phyloP scores from a whole-genome alignment of 2,113 vertebrate genomes.

The Alethe diademata region DNA sequence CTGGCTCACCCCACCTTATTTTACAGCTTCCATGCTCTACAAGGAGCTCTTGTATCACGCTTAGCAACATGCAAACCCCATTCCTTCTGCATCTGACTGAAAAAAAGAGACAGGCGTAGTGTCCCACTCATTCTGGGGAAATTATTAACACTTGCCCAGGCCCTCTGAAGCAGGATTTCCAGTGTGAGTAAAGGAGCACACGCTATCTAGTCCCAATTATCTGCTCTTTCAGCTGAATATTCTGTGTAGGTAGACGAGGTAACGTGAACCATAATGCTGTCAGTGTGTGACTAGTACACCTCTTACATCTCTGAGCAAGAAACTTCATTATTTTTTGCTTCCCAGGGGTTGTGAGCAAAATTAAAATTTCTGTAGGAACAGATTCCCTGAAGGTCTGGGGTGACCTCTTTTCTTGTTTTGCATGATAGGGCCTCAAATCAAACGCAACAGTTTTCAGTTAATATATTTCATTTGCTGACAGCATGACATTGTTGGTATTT shows the following conservation, averaged over 20 bases:
- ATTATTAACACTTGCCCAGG: background rate
- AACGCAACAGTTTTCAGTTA: conserved; percentile 32
- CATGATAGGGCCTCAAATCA: background rate
- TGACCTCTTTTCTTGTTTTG: conserved; percentile 26
- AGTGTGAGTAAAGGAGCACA: background rate
- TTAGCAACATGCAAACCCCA: background rate
- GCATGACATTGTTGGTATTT: conserved; percentile 37
- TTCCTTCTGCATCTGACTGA: background rate
- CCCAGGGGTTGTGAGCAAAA: conserved; percentile 30
- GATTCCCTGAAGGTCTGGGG: conserved; percentile 6
- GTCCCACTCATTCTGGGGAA: background rate
- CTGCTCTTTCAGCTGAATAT: background rate
- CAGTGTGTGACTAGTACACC: background rate
- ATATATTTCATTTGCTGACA: conserved; percentile 22
- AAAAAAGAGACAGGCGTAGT: background rate
- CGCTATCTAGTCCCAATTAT: background rate
- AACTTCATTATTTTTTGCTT: conserved; percentile 31
- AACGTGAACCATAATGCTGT: background rate
- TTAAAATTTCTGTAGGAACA: conserved; percentile 45
- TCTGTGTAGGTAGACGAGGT: background rate
- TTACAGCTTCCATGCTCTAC: background rate
- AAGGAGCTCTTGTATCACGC: background rate
- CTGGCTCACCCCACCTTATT: background rate
- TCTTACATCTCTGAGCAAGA: conserved; percentile 5
- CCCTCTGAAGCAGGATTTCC: background rate